These are phyloP conservation scores for Imbricaverruca yamaguchii DNA, from an alignment of 2,888 invertebrate genomes.

Conservation along the genomic window DNA sequence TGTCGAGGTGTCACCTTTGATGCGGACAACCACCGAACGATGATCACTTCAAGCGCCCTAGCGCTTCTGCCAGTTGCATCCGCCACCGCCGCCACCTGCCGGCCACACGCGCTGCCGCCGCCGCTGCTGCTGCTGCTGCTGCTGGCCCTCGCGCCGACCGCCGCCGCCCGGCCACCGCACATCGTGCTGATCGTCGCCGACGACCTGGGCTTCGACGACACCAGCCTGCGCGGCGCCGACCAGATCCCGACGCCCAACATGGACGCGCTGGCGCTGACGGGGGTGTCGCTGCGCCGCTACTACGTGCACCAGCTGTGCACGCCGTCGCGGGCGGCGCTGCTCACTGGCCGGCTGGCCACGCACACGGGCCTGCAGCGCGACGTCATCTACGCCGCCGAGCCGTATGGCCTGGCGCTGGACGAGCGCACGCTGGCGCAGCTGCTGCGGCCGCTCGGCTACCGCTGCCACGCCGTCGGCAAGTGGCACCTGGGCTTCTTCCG, in stretches of 20 bases:
- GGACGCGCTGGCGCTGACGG: constrained; percentile 75
- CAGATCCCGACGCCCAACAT: constrained; percentile 87
- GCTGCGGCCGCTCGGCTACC: constrained; percentile 67
- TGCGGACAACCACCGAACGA: no score
- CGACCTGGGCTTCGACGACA: constrained; percentile 88
- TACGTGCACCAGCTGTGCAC: constrained; percentile 84
- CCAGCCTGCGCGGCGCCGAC: constrained; percentile 82
- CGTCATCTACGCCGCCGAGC: constrained; percentile 66
- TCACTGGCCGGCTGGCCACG: constrained; percentile 63
- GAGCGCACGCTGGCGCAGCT: constrained; percentile 77
- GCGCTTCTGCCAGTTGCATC: not conserved
- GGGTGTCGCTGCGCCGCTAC: constrained; percentile 72
- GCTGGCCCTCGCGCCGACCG: no score
- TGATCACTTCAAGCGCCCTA: no score
- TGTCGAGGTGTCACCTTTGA: no score
- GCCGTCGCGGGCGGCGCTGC: constrained; percentile 75
- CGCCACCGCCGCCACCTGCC: not conserved
- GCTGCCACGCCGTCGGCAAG: constrained; percentile 72
- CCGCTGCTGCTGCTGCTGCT: no score
- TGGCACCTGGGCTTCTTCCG: constrained; percentile 75
- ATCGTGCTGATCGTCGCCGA: constrained; percentile 78
- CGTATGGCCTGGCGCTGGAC: constrained; percentile 69
- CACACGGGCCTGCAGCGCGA: constrained; percentile 60
- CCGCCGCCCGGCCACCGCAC: constrained; percentile 48
- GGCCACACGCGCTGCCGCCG: no score